Percentiles rank a stretch among this genome's conserved stretches.
phyloP scores from a whole-genome alignment of 2,113 vertebrate genomes.

The Eulemur rufifrons region DNA sequence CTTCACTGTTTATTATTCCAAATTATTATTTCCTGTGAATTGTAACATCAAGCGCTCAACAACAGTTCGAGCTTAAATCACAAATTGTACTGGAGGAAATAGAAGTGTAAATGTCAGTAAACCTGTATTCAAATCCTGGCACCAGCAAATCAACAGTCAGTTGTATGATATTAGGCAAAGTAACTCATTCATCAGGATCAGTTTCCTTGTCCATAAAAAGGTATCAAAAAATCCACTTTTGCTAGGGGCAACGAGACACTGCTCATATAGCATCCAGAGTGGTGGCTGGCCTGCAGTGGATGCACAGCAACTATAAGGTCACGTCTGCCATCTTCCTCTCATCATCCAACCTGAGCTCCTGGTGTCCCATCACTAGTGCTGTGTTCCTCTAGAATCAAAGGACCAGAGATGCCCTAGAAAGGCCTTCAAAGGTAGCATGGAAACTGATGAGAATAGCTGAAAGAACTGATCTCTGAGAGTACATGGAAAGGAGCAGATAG shows the following conservation, averaged over 20 bases:
- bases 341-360: not conserved
- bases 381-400: not conserved
- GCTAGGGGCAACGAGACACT: not conserved
- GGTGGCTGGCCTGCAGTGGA: not conserved
- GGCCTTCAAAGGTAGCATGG: not conserved
- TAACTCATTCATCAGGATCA: not conserved
- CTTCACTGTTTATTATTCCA: not conserved
- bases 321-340: not conserved
- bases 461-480: not conserved
- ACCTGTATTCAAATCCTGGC: not conserved
- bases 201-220: not conserved
- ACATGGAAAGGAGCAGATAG: not conserved
- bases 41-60: not conserved
- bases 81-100: not conserved
- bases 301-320: not conserved
- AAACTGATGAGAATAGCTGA: not conserved
- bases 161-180: not conserved
- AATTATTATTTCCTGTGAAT: slow-evolving; percentile 1
- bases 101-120: not conserved
- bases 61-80: not conserved
- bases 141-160: not conserved
- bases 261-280: not conserved
- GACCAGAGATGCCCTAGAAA: not conserved
- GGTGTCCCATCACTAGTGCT: not conserved
- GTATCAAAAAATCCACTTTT: not conserved